Percentiles rank a stretch among this genome's conserved stretches.
Conservation (phyloP, 2,113 vertebrate genomes). For the Suricata suricatta region DNA sequence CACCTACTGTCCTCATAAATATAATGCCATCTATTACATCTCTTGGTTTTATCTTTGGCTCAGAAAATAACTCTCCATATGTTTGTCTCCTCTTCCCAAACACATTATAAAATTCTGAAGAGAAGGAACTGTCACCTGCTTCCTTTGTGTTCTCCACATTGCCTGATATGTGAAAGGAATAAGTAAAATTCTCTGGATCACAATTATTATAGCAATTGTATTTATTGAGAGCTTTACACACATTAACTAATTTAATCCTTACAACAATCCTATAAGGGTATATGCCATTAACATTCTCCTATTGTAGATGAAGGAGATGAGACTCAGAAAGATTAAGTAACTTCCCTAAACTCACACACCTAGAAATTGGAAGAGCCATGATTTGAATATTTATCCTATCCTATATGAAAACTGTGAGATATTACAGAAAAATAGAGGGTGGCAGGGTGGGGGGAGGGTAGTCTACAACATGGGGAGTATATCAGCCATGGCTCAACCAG, state of each 20-base stretch:
- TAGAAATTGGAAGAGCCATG: neutral
- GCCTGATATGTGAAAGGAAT: neutral
- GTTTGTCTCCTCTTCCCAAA: neutral
- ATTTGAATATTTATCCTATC: neutral
- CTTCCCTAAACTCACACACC: neutral
- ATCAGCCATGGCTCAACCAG: neutral
- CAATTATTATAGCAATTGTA: neutral
- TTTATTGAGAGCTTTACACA: neutral
- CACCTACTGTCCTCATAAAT: neutral
- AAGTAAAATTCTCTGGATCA: neutral
- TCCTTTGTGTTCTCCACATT: neutral
- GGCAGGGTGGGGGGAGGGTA: neutral
- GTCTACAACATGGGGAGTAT: neutral
- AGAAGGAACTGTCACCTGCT: neutral
- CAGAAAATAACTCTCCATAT: neutral
- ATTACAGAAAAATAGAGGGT: neutral
- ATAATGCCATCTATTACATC: neutral
- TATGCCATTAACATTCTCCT: neutral
- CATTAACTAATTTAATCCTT: neutral
- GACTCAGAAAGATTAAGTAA: neutral
- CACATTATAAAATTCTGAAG: neutral
- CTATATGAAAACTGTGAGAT: neutral
- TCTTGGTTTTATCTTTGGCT: neutral
- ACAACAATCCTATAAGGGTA: neutral
- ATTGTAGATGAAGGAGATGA: slow-evolving; percentile 2